These are phyloP conservation scores for Notiomystis cincta DNA, from an alignment of 2,113 vertebrate genomes.

Conservation along the genomic window DNA sequence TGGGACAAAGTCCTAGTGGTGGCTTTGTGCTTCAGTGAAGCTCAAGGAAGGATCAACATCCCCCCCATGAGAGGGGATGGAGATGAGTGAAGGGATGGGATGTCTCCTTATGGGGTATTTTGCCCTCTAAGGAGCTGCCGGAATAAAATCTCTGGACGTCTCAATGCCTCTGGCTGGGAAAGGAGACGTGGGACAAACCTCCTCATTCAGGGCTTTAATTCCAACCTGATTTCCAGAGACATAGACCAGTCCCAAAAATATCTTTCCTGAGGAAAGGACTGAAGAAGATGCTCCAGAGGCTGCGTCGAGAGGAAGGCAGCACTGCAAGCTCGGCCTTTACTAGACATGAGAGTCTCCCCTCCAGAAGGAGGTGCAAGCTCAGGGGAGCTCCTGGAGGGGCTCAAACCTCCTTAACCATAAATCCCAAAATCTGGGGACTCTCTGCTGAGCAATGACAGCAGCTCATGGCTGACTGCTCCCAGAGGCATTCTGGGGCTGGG, in stretches of 20 bases:
- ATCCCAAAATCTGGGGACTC: not conserved
- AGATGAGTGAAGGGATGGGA: not conserved
- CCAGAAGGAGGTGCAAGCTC: not conserved
- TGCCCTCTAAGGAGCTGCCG: not conserved
- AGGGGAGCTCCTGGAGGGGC: not conserved
- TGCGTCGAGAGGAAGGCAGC: rapidly evolving
- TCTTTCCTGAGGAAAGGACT: not conserved
- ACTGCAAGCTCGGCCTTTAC: not conserved
- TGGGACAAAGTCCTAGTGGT: not conserved
- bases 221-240: not conserved
- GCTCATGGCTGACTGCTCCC: not conserved
- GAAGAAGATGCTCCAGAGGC: not conserved
- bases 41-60: not conserved
- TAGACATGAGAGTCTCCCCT: not conserved
- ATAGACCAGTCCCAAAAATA: not conserved
- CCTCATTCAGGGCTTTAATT: not conserved
- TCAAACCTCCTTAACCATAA: not conserved
- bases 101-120: not conserved
- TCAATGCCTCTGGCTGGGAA: not conserved
- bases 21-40: not conserved
- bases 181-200: not conserved
- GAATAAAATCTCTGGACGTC: not conserved
- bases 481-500: not conserved
- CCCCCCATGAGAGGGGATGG: not conserved
- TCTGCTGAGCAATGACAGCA: not conserved